Conservation (phyloP, 2,888 invertebrate genomes). For the Luperina nickerlii region DNA sequence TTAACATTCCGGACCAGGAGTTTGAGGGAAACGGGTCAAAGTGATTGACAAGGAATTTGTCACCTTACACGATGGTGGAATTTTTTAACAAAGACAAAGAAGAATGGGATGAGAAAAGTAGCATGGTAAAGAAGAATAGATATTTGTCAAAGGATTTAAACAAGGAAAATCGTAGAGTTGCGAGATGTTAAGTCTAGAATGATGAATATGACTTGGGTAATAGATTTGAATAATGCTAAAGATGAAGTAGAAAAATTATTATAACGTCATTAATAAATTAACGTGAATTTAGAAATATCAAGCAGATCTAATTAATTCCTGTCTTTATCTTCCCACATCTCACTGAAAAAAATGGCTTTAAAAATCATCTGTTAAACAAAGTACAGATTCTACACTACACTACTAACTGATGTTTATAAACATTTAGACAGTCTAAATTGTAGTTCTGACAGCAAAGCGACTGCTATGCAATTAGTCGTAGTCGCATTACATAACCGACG, state of each 20-base stretch:
- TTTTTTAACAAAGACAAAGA: slow-evolving; percentile 19
- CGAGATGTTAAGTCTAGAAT: background rate
- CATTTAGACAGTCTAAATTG: slow-evolving; percentile 53
- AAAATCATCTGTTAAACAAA: slow-evolving; percentile 26
- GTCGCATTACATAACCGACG: slow-evolving; percentile 56
- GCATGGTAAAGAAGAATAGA: background rate
- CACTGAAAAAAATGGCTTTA: slow-evolving; percentile 1
- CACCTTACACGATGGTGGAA: slow-evolving; percentile 9
- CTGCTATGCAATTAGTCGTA: slow-evolving; percentile 64
- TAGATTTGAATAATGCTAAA: background rate
- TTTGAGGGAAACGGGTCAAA: slow-evolving; percentile 20
- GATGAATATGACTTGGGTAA: background rate
- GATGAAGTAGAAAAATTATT: slow-evolving; percentile 26
- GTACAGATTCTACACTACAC: slow-evolving; percentile 16
- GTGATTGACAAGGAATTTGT: slow-evolving; percentile 60
- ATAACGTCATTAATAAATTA: slow-evolving; percentile 19
- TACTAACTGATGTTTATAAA: slow-evolving; percentile 59
- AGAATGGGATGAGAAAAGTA: background rate
- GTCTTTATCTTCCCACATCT: slow-evolving; percentile 4
- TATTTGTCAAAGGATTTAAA: slow-evolving; percentile 7
- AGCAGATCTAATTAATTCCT: slow-evolving; percentile 23
- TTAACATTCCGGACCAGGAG: slow-evolving; percentile 51
- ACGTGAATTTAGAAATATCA: background rate
- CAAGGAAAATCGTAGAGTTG: background rate
- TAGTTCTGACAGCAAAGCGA: slow-evolving; percentile 51